Base-by-base conservation (phyloP, 2,888 invertebrate species). In the Sesamia inferens region DNA sequence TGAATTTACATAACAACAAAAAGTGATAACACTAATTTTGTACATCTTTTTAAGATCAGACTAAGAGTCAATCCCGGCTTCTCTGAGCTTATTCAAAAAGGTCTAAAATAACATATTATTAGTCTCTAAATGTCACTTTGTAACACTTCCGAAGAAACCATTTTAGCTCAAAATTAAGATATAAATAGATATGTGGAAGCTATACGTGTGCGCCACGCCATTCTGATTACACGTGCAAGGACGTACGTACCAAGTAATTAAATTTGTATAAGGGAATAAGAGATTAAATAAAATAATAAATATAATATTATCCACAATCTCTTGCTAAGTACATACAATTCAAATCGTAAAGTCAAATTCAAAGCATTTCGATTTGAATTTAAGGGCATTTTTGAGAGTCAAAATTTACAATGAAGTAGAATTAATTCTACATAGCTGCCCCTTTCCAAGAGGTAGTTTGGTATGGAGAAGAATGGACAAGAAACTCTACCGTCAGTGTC, bases 201-300 rank as follows among this genome's bases (percentile, higher is more conserved):
- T 47, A 61, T 59, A 65, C 61, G 48, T 55, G 65, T 47, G n/a
- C 48, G 31, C 16, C 16, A 44, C 57, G 51, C 54, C 24, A 22
- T 22, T 11, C 24, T 22, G 19, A 42, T 13, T 14, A 42, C 39
- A 47, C 58, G 16, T 62, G 22, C 19, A 24, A 7, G 24, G 31
- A 31, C 31, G 7, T 64, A n/a, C 1, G 8, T 31, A 42, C 3
- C 44, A 16, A 64, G 8, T n/a, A 16, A 10, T 8, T 19, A 10
- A 51, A 4, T n/a, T 16, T 51, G 14, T 14, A 44, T n/a, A 16
- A n/a, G 16, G 24, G 0, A 58, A 70, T 8, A 11, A 55, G 11
- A 22, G 5, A 19, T 8, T 51, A 19, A 51, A 51, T 8, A 48
- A 19, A 51, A 51, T 44, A 44, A 44, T 44, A 44, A 5, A 44